Evolutionary conservation across 2,113 vertebrate species (phyloP).

Genomic region (Elgaria multicarinata): DNA sequence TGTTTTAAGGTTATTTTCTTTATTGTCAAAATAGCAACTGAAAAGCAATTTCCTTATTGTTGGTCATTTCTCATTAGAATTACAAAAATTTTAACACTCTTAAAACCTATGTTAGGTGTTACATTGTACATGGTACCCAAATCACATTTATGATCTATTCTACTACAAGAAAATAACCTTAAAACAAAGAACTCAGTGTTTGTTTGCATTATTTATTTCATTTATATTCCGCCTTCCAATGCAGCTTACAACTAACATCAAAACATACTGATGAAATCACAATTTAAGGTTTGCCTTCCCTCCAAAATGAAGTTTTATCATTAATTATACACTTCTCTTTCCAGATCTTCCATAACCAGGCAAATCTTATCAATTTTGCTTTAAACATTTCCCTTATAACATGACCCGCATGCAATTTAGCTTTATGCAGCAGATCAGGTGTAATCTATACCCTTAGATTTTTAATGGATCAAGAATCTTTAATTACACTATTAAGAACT

Average conservation of each 20-base stretch:
- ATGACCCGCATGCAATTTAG: neutral
- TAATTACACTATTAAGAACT: neutral
- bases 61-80: neutral
- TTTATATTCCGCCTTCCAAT: too few relatives aligned
- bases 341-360: neutral
- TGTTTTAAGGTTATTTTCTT: too few relatives aligned
- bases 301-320: neutral
- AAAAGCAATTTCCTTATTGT: neutral
- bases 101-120: neutral
- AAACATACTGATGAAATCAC: too few relatives aligned
- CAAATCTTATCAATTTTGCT: neutral
- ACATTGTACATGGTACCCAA: neutral
- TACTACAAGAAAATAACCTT: neutral
- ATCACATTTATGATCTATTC: neutral
- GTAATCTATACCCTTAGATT: neutral
- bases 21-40: neutral
- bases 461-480: neutral
- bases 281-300: neutral
- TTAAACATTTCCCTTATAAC: neutral
- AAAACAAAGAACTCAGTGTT: neutral
- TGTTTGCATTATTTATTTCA: too few relatives aligned
- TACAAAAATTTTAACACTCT: neutral
- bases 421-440: neutral
- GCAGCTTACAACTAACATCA: too few relatives aligned
- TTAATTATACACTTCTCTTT: neutral